These are phyloP conservation scores for Phyllotis vaccarum DNA, from an alignment of 2,797 vertebrate genomes.

Conservation along the genomic window DNA sequence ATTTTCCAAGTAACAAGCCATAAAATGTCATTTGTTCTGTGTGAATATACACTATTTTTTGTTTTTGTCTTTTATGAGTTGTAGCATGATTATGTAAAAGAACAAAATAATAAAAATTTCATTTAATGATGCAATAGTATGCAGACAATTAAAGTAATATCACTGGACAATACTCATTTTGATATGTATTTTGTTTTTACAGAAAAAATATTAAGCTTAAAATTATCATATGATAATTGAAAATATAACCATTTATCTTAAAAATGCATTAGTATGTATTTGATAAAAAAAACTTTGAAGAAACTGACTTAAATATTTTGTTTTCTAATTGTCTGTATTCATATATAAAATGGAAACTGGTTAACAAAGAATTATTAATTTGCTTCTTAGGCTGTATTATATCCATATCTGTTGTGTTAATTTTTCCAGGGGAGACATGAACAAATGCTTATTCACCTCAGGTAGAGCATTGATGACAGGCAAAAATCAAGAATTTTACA, in stretches of 20 bases:
- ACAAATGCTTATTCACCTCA: not conserved
- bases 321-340: not conserved
- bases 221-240: not conserved
- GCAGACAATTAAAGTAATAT: not conserved
- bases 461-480: not conserved
- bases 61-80: slow-evolving; percentile 13
- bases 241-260: not conserved
- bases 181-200: not conserved
- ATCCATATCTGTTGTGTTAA: not conserved
- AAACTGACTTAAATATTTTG: not conserved
- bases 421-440: not conserved
- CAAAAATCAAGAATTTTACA: not conserved
- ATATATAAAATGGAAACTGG: not conserved
- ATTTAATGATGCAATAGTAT: not conserved
- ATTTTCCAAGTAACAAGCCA: slow-evolving; percentile 14
- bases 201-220: slow-evolving; percentile 8
- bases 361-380: slow-evolving; percentile 12
- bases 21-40: not conserved
- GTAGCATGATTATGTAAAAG: not conserved
- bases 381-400: not conserved
- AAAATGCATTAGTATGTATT: not conserved
- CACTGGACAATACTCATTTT: not conserved
- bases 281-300: not conserved
- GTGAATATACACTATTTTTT: not conserved
- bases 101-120: not conserved